phyloP scores from a whole-genome alignment of 2,113 vertebrate species.

The Megaceryle torquata region DNA sequence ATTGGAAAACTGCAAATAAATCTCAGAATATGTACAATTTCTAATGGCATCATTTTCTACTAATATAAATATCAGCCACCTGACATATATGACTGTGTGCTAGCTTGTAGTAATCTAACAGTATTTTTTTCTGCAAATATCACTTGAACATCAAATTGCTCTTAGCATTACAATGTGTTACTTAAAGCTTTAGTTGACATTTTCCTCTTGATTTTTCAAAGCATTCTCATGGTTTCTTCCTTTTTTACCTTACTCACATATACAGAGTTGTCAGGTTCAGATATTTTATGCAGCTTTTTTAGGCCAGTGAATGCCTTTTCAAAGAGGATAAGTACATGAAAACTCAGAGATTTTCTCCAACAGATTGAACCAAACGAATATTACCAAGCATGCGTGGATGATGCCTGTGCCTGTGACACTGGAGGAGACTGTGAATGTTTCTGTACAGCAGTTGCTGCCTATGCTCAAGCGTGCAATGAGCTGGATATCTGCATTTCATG shows the following conservation, averaged over 20 bases:
- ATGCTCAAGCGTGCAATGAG: slow-evolving; percentile 86
- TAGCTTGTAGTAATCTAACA: background rate
- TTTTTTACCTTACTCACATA: background rate
- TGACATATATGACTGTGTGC: background rate
- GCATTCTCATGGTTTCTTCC: background rate
- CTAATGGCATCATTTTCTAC: background rate
- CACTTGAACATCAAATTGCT: background rate
- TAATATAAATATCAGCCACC: background rate
- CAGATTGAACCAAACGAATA: slow-evolving; percentile 90
- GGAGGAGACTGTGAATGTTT: slow-evolving; percentile 95
- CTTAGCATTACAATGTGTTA: background rate
- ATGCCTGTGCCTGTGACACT: slow-evolving; percentile 90
- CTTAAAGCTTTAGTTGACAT: background rate
- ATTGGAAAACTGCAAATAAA: background rate
- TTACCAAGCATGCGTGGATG: slow-evolving; percentile 88
- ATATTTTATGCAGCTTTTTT: background rate
- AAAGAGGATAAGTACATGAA: background rate
- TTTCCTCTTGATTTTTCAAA: background rate
- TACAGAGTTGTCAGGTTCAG: background rate
- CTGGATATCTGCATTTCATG: slow-evolving; percentile 83
- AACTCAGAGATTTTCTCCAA: background rate
- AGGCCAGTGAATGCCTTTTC: background rate
- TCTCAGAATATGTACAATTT: background rate
- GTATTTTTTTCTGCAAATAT: background rate
- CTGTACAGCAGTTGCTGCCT: slow-evolving; percentile 91